A percentile compares a stretch with the other conserved stretches of the same genome.
Conservation (phyloP, 2,113 vertebrate species). For the Stegastes partitus region DNA sequence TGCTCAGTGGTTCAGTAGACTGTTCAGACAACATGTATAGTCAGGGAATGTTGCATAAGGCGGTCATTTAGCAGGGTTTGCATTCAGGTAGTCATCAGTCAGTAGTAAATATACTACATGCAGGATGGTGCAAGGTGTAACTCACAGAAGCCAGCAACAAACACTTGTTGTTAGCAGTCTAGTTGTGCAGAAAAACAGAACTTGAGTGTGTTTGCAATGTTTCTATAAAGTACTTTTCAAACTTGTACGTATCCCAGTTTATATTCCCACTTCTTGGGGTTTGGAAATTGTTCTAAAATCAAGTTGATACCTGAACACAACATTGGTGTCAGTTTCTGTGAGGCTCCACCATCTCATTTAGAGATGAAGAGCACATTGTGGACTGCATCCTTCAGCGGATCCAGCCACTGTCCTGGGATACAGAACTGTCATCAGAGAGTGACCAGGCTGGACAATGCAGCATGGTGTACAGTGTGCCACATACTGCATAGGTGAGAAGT, state of each 20-base stretch:
- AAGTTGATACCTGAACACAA: neutral
- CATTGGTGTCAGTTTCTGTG: neutral
- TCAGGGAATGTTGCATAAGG: neutral
- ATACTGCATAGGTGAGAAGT: constrained; percentile 21
- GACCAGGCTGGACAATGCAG: constrained; percentile 21
- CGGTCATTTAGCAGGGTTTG: neutral
- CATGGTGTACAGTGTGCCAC: neutral
- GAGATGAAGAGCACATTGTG: neutral
- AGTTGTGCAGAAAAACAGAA: neutral
- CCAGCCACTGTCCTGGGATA: constrained; percentile 2
- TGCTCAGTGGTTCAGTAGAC: neutral
- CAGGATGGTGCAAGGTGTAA: neutral
- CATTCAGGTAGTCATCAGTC: neutral
- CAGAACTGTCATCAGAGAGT: constrained; percentile 7
- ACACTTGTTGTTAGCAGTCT: neutral
- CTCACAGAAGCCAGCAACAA: neutral
- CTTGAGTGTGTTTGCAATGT: neutral
- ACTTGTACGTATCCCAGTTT: neutral
- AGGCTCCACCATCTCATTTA: neutral
- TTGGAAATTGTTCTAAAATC: neutral
- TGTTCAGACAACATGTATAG: neutral
- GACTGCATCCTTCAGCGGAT: constrained; percentile 9
- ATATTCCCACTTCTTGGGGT: neutral
- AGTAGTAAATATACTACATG: neutral
- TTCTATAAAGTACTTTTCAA: neutral